Evolutionary conservation across 1,140 invertebrate genomes (phyloP).

Genomic region (Helicoverpa armigera): DNA sequence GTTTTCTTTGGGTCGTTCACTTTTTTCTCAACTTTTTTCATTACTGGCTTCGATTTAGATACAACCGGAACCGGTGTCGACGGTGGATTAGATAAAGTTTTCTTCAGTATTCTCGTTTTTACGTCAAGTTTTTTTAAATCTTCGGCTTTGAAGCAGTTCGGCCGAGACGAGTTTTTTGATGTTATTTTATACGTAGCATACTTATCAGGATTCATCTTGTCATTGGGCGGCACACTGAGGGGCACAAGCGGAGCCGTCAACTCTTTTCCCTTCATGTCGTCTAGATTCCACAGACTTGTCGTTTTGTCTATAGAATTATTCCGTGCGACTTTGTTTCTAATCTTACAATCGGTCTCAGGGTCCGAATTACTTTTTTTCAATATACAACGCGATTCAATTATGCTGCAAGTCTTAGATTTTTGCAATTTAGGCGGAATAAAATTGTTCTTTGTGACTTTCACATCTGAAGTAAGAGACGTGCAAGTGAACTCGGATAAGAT

Average conservation of each 20-base stretch:
- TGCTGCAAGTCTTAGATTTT: constrained; percentile 89
- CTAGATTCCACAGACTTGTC: constrained; percentile 86
- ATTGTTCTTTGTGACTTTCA: constrained; percentile 62
- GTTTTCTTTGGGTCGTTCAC: constrained; percentile 78
- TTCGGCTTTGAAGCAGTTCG: constrained; percentile 76
- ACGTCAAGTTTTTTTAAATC: constrained; percentile 85
- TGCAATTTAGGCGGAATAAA: constrained; percentile 86
- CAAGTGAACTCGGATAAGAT: constrained; percentile 86
- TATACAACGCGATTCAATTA: constrained; percentile 88
- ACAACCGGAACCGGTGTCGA: constrained; percentile 81
- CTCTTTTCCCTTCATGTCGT: constrained; percentile 85
- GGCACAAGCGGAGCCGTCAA: constrained; percentile 79
- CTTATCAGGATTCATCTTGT: constrained; percentile 82
- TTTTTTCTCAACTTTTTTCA: constrained; percentile 82
- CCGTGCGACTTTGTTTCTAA: constrained; percentile 71
- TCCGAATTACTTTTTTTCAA: constrained; percentile 86
- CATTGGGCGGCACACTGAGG: constrained; percentile 67
- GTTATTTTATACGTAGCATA: constrained; percentile 86
- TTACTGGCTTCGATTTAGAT: constrained; percentile 71
- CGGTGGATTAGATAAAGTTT: constrained; percentile 85
- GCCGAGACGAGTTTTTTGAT: constrained; percentile 73
- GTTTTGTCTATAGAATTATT: constrained; percentile 85
- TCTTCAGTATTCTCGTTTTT: constrained; percentile 85
- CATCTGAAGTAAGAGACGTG: constrained; percentile 64
- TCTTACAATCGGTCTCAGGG: constrained; percentile 70